Base-by-base conservation (phyloP, 1,140 invertebrate species). In the Lepidurus apus region DNA sequence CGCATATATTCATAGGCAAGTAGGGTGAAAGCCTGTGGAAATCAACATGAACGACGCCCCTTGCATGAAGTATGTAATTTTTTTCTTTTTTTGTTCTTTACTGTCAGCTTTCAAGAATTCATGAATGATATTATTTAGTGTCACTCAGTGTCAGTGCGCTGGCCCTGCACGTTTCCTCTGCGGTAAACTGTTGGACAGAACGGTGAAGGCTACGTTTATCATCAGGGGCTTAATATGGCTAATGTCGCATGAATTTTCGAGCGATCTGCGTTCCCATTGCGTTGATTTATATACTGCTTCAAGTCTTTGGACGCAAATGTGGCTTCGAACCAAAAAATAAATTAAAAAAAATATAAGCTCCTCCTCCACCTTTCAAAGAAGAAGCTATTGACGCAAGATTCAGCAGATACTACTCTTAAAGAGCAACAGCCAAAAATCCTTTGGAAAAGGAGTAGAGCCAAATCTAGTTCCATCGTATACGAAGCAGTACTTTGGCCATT, bases 191-290 rank as follows among this genome's bases (percentile, higher is more conserved):
- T 65, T 21, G 53, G 53, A 65, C 53, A 21, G 53, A 65, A 65
- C 53, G 53, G 0, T 65, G 53, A 65, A 13, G 53, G n/a, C 53
- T 65, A n/a, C 53, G 13, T 21, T 65, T 65, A 65, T 65, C 53
- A 65, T 65, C 53, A n/a, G 5, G 17, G 17, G 17, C 17, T 7
- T 65, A 21, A 65, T 65, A n/a, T 17, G 53, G 53, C 21, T 65
- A 65, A 65, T 65, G 53, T 65, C 53, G 53, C 53, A 65, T 65
- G 53, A 65, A 65, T 65, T 65, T 65, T 21, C 53, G n/a, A 21
- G 6, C 53, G 53, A 65, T 65, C 53, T 65, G 17, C 45, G 5
- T 6, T 47, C 53, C 53, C 13, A 7, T 65, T 65, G 53, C n/a
- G n/a, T 17, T 65, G 53, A 65, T 65, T 65, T 65, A 65, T 65